These are phyloP conservation scores for Periplaneta americana DNA, from an alignment of 1,140 invertebrate genomes.

Conservation along the genomic window DNA sequence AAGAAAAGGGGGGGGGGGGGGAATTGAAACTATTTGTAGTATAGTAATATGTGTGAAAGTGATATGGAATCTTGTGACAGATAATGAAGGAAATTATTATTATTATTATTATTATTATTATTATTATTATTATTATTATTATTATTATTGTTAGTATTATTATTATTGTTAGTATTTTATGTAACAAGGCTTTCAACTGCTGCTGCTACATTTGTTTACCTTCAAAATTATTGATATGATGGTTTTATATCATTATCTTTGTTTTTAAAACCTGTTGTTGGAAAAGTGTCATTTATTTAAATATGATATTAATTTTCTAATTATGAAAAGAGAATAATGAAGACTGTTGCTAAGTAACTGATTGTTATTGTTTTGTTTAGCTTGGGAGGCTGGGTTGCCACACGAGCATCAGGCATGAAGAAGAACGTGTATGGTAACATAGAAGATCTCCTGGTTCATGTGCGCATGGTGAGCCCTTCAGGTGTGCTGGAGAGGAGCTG, in stretches of 20 bases:
- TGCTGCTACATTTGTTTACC: no score
- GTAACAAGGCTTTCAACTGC: no score
- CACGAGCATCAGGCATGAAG: slow-evolving; percentile 97
- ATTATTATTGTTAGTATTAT: no score
- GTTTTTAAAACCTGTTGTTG: background rate
- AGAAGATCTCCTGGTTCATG: slow-evolving; percentile 87
- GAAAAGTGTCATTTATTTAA: background rate
- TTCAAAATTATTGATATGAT: no score
- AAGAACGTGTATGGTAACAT: slow-evolving; percentile 99
- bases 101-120: no score
- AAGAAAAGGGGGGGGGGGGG: no score
- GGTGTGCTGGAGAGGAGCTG: slow-evolving; percentile 83
- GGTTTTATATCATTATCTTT: background rate
- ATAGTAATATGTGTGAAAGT: no score
- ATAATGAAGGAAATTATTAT: no score
- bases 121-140: no score
- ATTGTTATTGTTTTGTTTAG: slow-evolving; percentile 42
- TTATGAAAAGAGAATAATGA: background rate
- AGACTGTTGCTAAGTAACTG: background rate
- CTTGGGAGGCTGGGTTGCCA: slow-evolving; percentile 98
- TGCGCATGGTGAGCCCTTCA: slow-evolving; percentile 79
- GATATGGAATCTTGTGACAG: no score
- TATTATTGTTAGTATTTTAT: no score
- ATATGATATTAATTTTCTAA: background rate
- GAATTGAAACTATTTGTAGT: no score